These are phyloP conservation scores for Araneus ventricosus DNA, from an alignment of 1,140 invertebrate genomes.

Conservation along the genomic window DNA sequence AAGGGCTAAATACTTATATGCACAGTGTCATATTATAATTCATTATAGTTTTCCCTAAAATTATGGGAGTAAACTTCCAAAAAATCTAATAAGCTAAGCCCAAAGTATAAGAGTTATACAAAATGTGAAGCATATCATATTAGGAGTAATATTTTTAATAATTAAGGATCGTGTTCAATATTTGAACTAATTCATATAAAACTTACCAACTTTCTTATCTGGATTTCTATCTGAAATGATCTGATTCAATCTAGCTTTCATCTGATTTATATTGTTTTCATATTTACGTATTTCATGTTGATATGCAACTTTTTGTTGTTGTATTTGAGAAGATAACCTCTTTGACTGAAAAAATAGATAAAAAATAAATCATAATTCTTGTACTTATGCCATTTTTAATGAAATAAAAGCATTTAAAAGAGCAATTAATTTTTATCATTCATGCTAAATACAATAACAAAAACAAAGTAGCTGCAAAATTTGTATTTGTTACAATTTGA, in stretches of 20 bases:
- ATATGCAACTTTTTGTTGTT: constrained; percentile 48
- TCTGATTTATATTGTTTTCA: constrained; percentile 46
- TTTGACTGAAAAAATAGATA: not conserved
- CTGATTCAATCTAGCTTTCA: constrained; percentile 60
- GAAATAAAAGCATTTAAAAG: not conserved
- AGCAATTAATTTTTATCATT: not conserved
- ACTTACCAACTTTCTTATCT: constrained; percentile 55
- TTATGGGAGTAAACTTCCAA: no score
- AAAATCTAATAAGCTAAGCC: no score
- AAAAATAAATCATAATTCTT: not conserved
- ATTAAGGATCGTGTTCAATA: no score
- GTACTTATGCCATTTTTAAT: not conserved
- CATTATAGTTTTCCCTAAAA: no score
- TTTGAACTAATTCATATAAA: no score
- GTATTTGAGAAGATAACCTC: constrained; percentile 42
- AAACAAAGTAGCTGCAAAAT: not conserved
- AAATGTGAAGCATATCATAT: no score
- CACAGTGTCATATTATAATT: no score
- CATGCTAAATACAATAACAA: no score
- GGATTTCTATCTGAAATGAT: constrained; percentile 50
- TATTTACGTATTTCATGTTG: constrained; percentile 57
- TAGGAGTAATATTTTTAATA: no score
- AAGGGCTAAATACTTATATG: no score
- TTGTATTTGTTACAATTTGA: no score
- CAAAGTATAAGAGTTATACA: no score